These are phyloP conservation scores for Furnarius figulus DNA, from an alignment of 2,113 vertebrate species.

Conservation along the genomic window DNA sequence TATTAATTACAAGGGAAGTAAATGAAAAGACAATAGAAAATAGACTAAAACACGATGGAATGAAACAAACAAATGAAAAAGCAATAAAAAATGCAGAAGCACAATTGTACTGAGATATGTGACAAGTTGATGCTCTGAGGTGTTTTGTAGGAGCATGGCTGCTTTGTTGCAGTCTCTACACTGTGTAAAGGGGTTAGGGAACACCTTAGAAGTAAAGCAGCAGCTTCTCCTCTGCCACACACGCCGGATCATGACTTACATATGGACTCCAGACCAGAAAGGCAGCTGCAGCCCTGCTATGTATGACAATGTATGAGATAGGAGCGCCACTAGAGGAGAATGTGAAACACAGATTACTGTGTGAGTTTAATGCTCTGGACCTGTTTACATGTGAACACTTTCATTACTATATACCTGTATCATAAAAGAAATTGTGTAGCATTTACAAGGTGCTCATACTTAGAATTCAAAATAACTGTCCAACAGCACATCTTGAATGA, in stretches of 20 bases:
- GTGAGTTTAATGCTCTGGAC: background rate
- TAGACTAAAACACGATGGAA: background rate
- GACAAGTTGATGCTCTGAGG: background rate
- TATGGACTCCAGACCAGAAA: background rate
- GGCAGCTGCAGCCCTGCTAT: background rate
- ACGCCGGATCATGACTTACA: background rate
- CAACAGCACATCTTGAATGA: background rate
- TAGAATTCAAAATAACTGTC: background rate
- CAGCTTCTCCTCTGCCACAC: background rate
- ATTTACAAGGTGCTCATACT: background rate
- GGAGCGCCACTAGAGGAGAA: background rate
- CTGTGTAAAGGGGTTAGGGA: accelerated
- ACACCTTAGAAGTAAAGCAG: background rate
- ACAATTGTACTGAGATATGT: background rate
- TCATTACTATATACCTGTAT: background rate
- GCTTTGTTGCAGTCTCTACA: background rate
- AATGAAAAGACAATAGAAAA: background rate
- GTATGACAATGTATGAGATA: background rate
- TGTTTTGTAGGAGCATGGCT: background rate
- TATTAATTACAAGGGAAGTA: background rate
- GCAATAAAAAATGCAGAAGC: background rate
- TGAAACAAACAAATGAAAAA: background rate
- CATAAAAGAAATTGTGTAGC: background rate
- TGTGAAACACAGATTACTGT: background rate
- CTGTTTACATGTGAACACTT: background rate